Conservation (phyloP, 1,140 invertebrate genomes). For the Maniola jurtina region DNA sequence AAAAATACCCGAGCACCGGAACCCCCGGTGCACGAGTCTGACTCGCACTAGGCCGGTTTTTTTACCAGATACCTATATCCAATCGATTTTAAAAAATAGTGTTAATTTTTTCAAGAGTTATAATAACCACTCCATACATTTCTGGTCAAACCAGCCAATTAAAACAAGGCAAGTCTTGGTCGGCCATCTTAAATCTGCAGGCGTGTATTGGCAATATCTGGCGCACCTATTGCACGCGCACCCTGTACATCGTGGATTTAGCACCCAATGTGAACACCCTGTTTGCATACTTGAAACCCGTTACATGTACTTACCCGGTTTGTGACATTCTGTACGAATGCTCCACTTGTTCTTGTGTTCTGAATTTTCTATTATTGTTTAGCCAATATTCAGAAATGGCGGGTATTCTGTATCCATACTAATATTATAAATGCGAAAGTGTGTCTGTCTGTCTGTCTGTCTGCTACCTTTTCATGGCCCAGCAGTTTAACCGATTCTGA, state of each 20-base stretch:
- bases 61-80: too few species aligned
- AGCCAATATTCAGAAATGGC: too few species aligned
- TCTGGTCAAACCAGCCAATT: slow-evolving; percentile 52
- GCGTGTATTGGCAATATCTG: slow-evolving; percentile 69
- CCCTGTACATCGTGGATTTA: slow-evolving; percentile 46
- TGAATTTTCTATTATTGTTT: not conserved
- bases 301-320: slow-evolving; percentile 5
- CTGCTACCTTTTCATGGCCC: too few species aligned
- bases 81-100: too few species aligned
- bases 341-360: not conserved
- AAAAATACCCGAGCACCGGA: too few species aligned
- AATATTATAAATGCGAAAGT: too few species aligned
- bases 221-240: slow-evolving; percentile 53
- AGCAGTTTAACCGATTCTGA: too few species aligned
- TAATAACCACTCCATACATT: slow-evolving; percentile 43
- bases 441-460: too few species aligned
- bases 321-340: not conserved
- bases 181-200: slow-evolving; percentile 71
- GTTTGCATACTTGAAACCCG: slow-evolving; percentile 29
- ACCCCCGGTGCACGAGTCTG: too few species aligned
- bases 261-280: slow-evolving; percentile 35
- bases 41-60: too few species aligned
- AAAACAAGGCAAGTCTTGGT: slow-evolving; percentile 70
- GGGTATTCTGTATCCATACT: too few species aligned
- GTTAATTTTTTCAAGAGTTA: slow-evolving; percentile 1